These are phyloP conservation scores for Parambassis ranga DNA, from an alignment of 2,797 vertebrate species.

Conservation along the genomic window DNA sequence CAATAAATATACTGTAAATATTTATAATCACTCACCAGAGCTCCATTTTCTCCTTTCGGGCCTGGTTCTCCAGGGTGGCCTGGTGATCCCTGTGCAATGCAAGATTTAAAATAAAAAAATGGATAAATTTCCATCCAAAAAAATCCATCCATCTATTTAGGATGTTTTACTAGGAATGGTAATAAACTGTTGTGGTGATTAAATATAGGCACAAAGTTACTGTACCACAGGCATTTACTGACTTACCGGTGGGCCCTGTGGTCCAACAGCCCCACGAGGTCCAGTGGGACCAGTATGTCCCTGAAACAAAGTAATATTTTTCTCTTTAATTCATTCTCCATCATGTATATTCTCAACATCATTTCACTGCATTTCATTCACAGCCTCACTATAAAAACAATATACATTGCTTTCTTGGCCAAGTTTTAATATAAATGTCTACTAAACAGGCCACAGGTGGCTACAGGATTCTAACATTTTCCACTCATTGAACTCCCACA, in stretches of 20 bases:
- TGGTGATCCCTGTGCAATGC: slow-evolving; percentile 82
- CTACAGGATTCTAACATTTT: slow-evolving; percentile 4
- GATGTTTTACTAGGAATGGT: no score
- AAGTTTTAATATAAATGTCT: not conserved
- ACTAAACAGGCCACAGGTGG: not conserved
- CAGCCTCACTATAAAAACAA: not conserved
- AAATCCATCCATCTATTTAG: no score
- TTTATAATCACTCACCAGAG: slow-evolving; percentile 78
- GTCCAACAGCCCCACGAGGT: slow-evolving; percentile 86
- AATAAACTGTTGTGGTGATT: no score
- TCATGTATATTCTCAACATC: not conserved
- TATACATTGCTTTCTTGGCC: not conserved
- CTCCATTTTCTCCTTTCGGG: slow-evolving; percentile 85
- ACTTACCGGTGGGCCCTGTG: slow-evolving; percentile 90
- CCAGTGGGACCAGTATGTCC: slow-evolving; percentile 85
- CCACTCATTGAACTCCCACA: not conserved
- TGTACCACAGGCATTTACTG: not conserved
- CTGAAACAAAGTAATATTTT: slow-evolving; percentile 73
- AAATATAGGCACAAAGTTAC: not conserved
- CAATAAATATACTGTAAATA: no score
- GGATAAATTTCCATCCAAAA: not conserved
- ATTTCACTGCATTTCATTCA: not conserved
- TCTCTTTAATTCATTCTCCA: not conserved
- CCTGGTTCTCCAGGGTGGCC: slow-evolving; percentile 84
- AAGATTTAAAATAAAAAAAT: not conserved